Conservation (phyloP, 2,113 vertebrate genomes). For the Sorex fumeus region DNA sequence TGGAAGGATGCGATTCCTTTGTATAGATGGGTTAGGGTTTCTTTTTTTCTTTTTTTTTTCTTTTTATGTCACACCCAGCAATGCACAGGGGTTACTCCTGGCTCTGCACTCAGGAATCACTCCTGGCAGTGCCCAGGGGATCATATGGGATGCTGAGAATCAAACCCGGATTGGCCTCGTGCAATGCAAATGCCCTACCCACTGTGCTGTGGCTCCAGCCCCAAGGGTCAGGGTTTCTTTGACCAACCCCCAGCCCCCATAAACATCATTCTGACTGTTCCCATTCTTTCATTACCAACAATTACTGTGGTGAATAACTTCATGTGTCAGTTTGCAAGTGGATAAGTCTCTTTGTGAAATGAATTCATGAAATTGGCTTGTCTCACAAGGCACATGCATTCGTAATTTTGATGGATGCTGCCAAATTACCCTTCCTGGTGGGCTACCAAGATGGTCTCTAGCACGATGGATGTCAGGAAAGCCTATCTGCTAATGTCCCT, state of each 20-base stretch:
- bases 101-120: too few relatives aligned
- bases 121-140: too few relatives aligned
- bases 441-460: fast-evolving
- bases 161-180: too few relatives aligned
- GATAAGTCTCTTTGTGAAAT: neutral
- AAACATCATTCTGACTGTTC: neutral
- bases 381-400: fast-evolving
- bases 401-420: neutral
- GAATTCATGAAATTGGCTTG: neutral
- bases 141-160: too few relatives aligned
- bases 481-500: too few relatives aligned
- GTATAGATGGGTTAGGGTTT: neutral
- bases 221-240: too few relatives aligned
- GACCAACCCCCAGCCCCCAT: too few relatives aligned
- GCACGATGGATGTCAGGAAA: fast-evolving
- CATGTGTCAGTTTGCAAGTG: conserved; percentile 34
- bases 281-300: neutral
- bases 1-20: neutral
- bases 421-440: neutral
- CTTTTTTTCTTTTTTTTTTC: too few relatives aligned
- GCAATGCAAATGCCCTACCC: too few relatives aligned
- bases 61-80: too few relatives aligned
- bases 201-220: too few relatives aligned
- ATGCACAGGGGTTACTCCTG: too few relatives aligned
- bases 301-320: neutral